Evolutionary conservation across 2,797 vertebrate genomes (phyloP).

Genomic region (Menidia menidia): DNA sequence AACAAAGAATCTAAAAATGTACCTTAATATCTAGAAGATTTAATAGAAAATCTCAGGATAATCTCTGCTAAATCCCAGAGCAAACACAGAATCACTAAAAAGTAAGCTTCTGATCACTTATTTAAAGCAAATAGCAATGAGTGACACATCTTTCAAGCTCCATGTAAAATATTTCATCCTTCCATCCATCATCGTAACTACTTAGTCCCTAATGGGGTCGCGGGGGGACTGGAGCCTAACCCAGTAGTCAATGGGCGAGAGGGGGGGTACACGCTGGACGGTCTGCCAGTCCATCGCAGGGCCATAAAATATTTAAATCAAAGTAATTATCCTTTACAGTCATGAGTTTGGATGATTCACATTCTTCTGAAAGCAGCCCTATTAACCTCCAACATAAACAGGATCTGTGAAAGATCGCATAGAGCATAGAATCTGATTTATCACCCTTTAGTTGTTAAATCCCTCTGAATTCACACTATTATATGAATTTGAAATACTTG

Average conservation of each 20-base stretch:
- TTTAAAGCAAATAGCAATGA: constrained; percentile 7
- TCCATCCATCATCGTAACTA: too few species aligned
- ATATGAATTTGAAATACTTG: constrained; percentile 8
- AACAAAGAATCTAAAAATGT: neutral
- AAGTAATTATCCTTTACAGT: neutral
- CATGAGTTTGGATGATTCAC: neutral
- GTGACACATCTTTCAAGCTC: neutral
- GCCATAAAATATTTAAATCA: neutral
- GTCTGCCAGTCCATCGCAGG: too few species aligned
- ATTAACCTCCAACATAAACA: constrained; percentile 50
- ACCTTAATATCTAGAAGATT: neutral
- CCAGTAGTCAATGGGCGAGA: too few species aligned
- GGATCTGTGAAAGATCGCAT: constrained; percentile 44
- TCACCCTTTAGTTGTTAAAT: constrained; percentile 1
- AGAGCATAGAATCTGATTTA: constrained; percentile 29
- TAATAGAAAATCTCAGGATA: neutral
- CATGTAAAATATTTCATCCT: too few species aligned
- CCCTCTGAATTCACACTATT: neutral
- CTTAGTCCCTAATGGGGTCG: too few species aligned
- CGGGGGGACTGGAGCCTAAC: too few species aligned
- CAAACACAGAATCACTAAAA: neutral
- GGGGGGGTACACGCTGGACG: too few species aligned
- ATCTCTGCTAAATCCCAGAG: neutral
- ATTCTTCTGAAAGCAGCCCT: constrained; percentile 21
- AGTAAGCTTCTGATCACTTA: neutral